Conservation (phyloP, 2,113 vertebrate genomes). For the Pluvianellus socialis region DNA sequence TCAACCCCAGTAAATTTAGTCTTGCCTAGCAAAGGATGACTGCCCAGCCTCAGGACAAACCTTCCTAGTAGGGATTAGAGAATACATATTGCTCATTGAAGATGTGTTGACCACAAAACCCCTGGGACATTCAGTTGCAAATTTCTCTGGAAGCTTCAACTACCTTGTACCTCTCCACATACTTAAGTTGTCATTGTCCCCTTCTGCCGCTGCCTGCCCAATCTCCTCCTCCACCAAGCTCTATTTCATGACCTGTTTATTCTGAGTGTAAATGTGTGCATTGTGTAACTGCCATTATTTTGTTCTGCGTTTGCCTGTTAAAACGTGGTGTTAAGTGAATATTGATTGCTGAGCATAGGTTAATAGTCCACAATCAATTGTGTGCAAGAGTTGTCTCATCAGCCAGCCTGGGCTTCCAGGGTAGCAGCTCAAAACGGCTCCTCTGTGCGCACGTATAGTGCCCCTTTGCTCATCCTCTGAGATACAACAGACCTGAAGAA, state of each 20-base stretch:
- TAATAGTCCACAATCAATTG: conserved; percentile 47
- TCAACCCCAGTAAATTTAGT: not conserved
- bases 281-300: conserved; percentile 48
- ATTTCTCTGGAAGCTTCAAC: not conserved
- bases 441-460: not conserved
- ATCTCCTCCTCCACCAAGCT: not conserved
- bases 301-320: conserved; percentile 17
- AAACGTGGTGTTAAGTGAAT: conserved; percentile 46
- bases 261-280: conserved; percentile 4
- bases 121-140: not conserved
- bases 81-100: not conserved
- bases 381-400: not conserved
- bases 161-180: not conserved
- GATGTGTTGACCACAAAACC: not conserved
- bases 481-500: not conserved
- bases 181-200: not conserved
- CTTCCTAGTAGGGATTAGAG: not conserved
- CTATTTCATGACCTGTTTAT: not conserved
- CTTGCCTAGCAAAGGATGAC: not conserved
- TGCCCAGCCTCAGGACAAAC: not conserved
- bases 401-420: not conserved
- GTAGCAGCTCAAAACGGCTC: not conserved
- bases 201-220: not conserved
- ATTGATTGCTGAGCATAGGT: conserved; percentile 60
- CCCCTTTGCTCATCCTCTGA: not conserved